Base-by-base conservation (phyloP, 2,888 invertebrate genomes). In the Drosophila mimetica region DNA sequence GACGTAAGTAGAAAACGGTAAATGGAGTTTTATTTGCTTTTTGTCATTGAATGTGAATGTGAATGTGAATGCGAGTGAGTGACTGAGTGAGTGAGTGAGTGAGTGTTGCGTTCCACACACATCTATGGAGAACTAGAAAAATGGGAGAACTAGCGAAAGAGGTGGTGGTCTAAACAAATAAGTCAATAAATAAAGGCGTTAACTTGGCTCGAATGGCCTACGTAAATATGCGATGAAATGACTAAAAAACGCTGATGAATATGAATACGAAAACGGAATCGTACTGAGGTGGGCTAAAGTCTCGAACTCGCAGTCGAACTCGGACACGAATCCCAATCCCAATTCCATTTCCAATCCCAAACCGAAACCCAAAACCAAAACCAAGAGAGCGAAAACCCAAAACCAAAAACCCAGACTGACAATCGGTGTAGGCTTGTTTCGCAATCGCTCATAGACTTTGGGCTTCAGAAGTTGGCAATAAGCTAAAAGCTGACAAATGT, bases 101-200 rank as follows among this genome's bases (percentile, higher is more conserved):
- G 69, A 69, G 74, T 74, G 74, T 60, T 51, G 63, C 25, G 25
- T 25, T 25, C 25, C 25, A 25, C 51, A 72, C 70, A 47, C 50
- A 32, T 11, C 28, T 7, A 11, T 11, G 3, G 32, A n/a, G 22
- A 44, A 25, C 42, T 66, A 7, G 57, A 25, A 25, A 25, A 25
- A 25, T 25, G 25, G 25, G 25, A 51, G 41, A 22, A 42, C 44
- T 16, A 37, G 34, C 20, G 18, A 63, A 13, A 25, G 32, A 30
- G 44, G 42, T 46, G 65, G 32, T 39, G 50, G 65, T 77, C 72
- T 75, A 55, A 86, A 64, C 86, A 83, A 86, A 80, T 77, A 87
- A 79, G 78, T 86, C 86, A 86, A 84, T 88, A 88, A 83, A 86
- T 86, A 88, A 76, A 79, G 88, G 83, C 88, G 86, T 88, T 74